Conservation (phyloP, 1,140 invertebrate genomes). For the Bactericera cockerelli region DNA sequence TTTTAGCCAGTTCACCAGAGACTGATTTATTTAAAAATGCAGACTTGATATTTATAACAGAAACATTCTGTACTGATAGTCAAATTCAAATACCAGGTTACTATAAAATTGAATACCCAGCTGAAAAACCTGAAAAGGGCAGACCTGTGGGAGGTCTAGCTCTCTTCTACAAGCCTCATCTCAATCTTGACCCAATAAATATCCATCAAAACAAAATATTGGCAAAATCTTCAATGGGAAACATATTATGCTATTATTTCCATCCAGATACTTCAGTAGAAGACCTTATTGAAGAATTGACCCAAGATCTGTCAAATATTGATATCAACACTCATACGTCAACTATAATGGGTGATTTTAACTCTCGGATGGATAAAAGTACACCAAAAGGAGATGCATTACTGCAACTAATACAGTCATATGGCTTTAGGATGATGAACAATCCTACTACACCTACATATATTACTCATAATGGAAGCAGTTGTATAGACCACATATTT, state of each 20-base stretch:
- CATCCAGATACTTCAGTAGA: neutral
- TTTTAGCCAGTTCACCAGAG: neutral
- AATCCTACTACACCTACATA: neutral
- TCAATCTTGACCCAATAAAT: neutral
- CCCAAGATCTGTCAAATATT: neutral
- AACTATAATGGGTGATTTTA: neutral
- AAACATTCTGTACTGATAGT: neutral
- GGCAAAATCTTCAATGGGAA: neutral
- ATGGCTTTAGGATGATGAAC: neutral
- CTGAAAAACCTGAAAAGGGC: neutral
- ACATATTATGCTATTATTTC: neutral
- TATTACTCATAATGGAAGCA: neutral
- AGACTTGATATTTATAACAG: neutral
- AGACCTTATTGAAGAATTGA: neutral
- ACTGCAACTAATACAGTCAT: neutral
- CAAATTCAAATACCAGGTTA: neutral
- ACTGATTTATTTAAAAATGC: neutral
- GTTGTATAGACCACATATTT: neutral
- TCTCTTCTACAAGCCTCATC: neutral
- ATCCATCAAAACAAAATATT: neutral
- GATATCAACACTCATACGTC: neutral
- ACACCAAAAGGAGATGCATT: neutral
- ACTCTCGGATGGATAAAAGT: neutral
- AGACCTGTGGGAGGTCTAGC: neutral
- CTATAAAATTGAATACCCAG: neutral